These are phyloP conservation scores for Kryptolebias ocellatus DNA, from an alignment of 2,797 vertebrate genomes.

Conservation along the genomic window DNA sequence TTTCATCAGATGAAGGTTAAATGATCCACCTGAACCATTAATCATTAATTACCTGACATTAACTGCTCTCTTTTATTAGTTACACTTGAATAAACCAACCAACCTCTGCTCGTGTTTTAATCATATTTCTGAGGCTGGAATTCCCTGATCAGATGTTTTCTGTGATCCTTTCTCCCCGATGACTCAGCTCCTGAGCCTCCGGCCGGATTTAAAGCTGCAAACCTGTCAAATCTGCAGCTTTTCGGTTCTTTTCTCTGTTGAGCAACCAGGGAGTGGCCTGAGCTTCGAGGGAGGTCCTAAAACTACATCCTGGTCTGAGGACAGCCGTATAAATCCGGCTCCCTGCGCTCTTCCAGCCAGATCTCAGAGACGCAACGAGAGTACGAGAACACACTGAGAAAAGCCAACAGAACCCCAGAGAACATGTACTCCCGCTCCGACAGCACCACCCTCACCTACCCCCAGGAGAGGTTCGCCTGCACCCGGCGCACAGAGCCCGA, in stretches of 20 bases:
- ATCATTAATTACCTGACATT: no score
- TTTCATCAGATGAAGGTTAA: no score
- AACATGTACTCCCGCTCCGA: constrained; percentile 71
- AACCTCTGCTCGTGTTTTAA: not conserved
- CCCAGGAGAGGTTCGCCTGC: constrained; percentile 57
- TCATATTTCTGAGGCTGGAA: not conserved
- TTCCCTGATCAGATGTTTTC: not conserved
- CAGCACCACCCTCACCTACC: constrained; percentile 58
- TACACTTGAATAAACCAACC: no score
- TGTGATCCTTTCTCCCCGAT: not conserved
- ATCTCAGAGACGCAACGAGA: not conserved
- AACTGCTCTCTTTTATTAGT: no score
- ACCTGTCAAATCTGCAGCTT: not conserved
- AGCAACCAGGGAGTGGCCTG: constrained; percentile 53
- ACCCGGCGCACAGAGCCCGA: constrained; percentile 80
- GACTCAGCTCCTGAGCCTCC: constrained; percentile 2
- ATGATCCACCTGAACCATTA: no score
- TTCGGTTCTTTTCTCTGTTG: constrained; percentile 38
- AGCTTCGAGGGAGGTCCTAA: constrained; percentile 24
- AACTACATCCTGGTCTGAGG: constrained; percentile 23
- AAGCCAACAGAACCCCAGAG: not conserved
- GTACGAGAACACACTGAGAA: not conserved
- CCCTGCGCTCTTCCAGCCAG: fast-evolving
- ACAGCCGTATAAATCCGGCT: constrained; percentile 2
- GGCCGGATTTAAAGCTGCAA: not conserved